Evolutionary conservation across 1,140 invertebrate species (phyloP), one percentile per base, ranked within the genome.

Genomic region (Akabosia matsudoensis): DNA sequence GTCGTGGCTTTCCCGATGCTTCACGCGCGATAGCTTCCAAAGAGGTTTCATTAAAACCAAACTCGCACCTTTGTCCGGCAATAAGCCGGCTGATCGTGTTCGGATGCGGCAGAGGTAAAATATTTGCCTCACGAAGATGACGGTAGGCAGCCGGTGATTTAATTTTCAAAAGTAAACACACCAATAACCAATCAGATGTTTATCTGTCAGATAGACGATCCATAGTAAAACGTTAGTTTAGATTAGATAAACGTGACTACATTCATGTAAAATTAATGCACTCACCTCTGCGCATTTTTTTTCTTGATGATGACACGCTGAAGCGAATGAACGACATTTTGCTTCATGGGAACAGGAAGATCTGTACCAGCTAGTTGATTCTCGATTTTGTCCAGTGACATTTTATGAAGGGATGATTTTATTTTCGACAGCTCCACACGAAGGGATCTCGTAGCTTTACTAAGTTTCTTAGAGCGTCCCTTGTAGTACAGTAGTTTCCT

Each of bases 291-390:
- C 37, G 37, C 37, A 45, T 45, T 45, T 45, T 45, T 45, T 7
- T 18, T 18, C 18, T 45, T 45, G 37, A 7, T 0, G 80, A 83
- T 70, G 79, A 84, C 18, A 45, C 37, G 7, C 7, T 10, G 37
- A 18, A 10, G 37, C 7, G 37, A 7, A 45, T 45, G 7, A 18
- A 7, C 37, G 37, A 45, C n/a, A n/a, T n/a, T n/a, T n/a, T n/a
- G n/a, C 37, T 45, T 45, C 37, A 45, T 45, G 7, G 37, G 37
- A 45, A 45, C 18, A 45, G 37, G 37, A 7, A 45, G 18, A 45
- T 45, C n/a, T n/a, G n/a, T n/a, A n/a, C 37, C 7, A 45, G 37
- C 7, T 7, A 45, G 37, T 45, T 45, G 37, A 45, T 45, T 45
- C 18, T 18, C 7, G 37, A n/a, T n/a, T n/a, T n/a, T 45, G 7